phyloP scores from a whole-genome alignment of 2,113 vertebrate genomes.

The Equus quagga region DNA sequence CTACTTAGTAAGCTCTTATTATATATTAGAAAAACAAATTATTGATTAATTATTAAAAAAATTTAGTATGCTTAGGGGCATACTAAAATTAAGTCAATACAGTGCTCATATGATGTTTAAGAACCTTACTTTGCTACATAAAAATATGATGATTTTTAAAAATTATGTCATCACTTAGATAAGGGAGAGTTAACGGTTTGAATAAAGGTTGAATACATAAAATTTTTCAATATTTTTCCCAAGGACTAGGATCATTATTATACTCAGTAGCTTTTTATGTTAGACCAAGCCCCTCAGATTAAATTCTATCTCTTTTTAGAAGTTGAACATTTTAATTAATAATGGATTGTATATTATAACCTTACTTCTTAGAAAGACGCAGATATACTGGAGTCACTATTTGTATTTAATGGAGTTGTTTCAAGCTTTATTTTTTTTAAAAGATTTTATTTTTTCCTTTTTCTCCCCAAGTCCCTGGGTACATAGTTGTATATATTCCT shows the following conservation, averaged over 20 bases:
- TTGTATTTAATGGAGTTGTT: background rate
- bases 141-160: background rate
- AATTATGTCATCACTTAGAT: background rate
- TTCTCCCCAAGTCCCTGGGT: no score
- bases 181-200: background rate
- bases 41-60: no score
- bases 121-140: background rate
- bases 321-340: background rate
- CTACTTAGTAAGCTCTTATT: background rate
- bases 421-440: background rate
- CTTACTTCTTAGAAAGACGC: slow-evolving; percentile 1
- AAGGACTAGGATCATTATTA: background rate
- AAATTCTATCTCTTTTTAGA: slow-evolving; percentile 21
- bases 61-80: background rate
- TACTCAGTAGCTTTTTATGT: background rate
- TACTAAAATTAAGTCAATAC: background rate
- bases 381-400: background rate
- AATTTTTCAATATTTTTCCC: background rate
- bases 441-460: no score
- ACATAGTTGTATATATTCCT: no score
- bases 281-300: background rate
- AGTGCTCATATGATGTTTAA: background rate
- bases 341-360: background rate
- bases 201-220: slow-evolving; percentile 18
- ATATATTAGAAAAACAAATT: background rate